phyloP scores from a whole-genome alignment of 2,797 vertebrate genomes.

The Aulostomus chinensis region DNA sequence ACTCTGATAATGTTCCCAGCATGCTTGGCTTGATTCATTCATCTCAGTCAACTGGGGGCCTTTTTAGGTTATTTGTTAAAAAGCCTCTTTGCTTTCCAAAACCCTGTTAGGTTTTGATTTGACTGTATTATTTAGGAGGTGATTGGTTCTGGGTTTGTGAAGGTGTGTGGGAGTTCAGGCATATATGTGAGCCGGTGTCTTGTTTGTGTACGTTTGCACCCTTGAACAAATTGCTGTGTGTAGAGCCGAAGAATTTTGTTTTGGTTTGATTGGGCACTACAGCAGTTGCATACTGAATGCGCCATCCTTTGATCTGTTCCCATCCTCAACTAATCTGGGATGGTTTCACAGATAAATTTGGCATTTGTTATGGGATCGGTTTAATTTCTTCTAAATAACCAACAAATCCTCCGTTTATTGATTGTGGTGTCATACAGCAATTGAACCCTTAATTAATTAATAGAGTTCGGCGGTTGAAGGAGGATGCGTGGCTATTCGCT shows the following conservation, averaged over 20 bases:
- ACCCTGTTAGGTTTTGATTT: conserved; percentile 52
- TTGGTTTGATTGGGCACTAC: conserved; percentile 45
- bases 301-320: conserved; percentile 36
- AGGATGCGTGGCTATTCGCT: conserved; percentile 41
- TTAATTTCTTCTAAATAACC: conserved; percentile 46
- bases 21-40: conserved; percentile 70
- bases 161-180: conserved; percentile 19
- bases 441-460: conserved; percentile 66
- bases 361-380: conserved; percentile 30
- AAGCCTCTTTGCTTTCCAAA: conserved; percentile 55
- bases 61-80: conserved; percentile 63
- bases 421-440: conserved; percentile 48
- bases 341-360: conserved; percentile 38
- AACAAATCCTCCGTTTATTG: conserved; percentile 52
- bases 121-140: conserved; percentile 47
- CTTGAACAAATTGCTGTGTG: conserved; percentile 27
- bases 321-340: conserved; percentile 25
- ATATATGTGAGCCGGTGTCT: conserved; percentile 10
- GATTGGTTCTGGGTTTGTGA: conserved; percentile 34
- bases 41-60: conserved; percentile 62
- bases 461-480: conserved; percentile 44
- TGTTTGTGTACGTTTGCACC: conserved; percentile 32
- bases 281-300: conserved; percentile 43
- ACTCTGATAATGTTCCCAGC: conserved; percentile 69
- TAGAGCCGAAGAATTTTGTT: conserved; percentile 28